A percentile compares a stretch with the other conserved stretches of the same genome.
These are phyloP conservation scores for Pygoscelis adeliae DNA, from an alignment of 2,113 vertebrate genomes.

Conservation along the genomic window DNA sequence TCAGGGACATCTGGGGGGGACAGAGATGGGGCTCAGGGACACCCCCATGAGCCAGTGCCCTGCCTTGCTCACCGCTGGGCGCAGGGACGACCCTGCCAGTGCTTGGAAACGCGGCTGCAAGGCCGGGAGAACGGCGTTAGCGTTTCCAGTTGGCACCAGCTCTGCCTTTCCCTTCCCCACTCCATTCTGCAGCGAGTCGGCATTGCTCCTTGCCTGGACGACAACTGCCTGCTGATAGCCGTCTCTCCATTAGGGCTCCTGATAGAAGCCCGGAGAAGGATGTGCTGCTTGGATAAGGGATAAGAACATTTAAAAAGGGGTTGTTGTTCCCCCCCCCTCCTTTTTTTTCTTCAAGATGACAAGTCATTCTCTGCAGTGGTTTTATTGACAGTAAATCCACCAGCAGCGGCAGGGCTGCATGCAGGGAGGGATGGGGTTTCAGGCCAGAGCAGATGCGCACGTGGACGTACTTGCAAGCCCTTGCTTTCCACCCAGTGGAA, in stretches of 20 bases:
- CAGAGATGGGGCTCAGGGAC: background rate
- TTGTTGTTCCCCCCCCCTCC: background rate
- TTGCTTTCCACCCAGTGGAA: accelerated
- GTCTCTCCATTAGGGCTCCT: background rate
- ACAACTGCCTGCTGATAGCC: background rate
- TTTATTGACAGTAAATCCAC: conserved; percentile 1
- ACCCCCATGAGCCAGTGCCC: accelerated
- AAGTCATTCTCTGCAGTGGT: background rate
- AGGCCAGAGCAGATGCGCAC: background rate
- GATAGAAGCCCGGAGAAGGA: background rate
- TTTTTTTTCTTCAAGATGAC: background rate
- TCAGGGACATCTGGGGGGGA: background rate
- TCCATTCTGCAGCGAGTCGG: background rate
- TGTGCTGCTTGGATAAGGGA: background rate
- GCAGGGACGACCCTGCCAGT: background rate
- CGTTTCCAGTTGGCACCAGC: background rate
- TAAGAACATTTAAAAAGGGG: background rate
- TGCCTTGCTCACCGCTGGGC: accelerated
- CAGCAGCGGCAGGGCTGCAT: background rate
- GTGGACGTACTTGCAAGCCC: accelerated
- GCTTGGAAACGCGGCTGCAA: accelerated
- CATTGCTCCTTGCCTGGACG: background rate
- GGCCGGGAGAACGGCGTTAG: background rate
- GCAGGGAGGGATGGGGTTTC: background rate
- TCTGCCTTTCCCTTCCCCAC: background rate